phyloP scores from a whole-genome alignment of 2,797 vertebrate genomes.

The Eulemur coronatus region DNA sequence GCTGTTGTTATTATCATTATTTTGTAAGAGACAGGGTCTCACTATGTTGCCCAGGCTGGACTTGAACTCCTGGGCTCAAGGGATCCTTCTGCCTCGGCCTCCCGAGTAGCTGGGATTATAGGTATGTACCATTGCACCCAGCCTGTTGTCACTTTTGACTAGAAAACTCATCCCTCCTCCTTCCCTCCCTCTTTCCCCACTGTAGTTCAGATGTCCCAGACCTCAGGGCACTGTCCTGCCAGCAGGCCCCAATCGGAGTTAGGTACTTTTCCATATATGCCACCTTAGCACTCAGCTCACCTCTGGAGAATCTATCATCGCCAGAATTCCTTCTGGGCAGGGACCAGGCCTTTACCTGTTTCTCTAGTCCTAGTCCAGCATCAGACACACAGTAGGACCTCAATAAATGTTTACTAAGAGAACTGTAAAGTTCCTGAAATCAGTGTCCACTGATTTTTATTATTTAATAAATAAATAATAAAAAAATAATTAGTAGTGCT shows the following conservation, averaged over 20 bases:
- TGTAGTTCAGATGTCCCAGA: background rate
- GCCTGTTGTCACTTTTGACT: background rate
- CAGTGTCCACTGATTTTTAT: background rate
- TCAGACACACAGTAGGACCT: background rate
- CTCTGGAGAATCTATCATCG: background rate
- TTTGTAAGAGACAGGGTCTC: background rate
- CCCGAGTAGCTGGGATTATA: background rate
- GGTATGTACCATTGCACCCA: too few relatives aligned
- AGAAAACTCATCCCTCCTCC: background rate
- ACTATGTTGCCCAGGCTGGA: background rate
- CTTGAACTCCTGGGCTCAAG: background rate
- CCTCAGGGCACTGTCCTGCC: background rate
- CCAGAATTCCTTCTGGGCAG: background rate
- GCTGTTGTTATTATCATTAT: background rate
- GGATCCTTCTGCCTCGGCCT: background rate
- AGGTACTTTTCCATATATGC: background rate
- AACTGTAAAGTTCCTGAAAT: background rate
- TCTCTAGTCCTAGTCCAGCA: background rate
- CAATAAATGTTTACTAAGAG: background rate
- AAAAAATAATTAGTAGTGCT: background rate
- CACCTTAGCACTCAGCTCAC: background rate
- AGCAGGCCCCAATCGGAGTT: background rate
- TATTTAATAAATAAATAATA: background rate
- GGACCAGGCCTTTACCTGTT: background rate
- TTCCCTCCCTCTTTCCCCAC: background rate